Evolutionary conservation across 1,140 invertebrate genomes (phyloP).

Genomic region (Acromyrmex echinatior): DNA sequence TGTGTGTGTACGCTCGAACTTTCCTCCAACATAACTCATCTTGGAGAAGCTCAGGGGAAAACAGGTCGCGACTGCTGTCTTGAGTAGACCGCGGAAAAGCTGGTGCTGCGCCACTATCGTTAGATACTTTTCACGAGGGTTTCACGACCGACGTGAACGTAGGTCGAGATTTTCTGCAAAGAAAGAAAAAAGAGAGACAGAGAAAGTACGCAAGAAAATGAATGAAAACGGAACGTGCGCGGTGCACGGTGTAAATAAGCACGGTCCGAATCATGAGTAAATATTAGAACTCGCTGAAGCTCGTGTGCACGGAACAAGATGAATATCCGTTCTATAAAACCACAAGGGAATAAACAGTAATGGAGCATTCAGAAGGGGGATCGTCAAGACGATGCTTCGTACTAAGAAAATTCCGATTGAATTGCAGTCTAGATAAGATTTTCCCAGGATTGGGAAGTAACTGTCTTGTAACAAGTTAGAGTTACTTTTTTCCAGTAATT

Average conservation of each 20-base stretch:
- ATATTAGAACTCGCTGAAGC: constrained; percentile 34
- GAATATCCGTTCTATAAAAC: constrained; percentile 14
- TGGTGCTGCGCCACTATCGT: not conserved
- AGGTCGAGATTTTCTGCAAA: constrained; percentile 71
- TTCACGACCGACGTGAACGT: constrained; percentile 64
- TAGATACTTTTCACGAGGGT: constrained; percentile 63
- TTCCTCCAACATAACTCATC: constrained; percentile 54
- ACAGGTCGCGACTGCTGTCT: constrained; percentile 19
- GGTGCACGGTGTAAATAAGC: constrained; percentile 29
- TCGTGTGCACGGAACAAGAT: constrained; percentile 31
- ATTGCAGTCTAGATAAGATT: not conserved
- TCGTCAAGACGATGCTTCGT: not conserved
- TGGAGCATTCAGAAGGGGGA: not conserved
- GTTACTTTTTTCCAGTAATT: no score
- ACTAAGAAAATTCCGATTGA: not conserved
- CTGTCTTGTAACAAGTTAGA: not conserved
- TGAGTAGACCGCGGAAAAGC: not conserved
- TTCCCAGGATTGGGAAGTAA: not conserved
- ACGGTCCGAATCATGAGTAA: not conserved
- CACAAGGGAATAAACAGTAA: not conserved
- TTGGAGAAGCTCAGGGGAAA: not conserved
- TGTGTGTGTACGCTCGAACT: constrained; percentile 68
- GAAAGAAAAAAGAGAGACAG: no score
- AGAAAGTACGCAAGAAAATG: constrained; percentile 37
- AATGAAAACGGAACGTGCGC: constrained; percentile 43